Evolutionary conservation across 2,888 invertebrate species (phyloP).

Genomic region (Hyalella azteca): DNA sequence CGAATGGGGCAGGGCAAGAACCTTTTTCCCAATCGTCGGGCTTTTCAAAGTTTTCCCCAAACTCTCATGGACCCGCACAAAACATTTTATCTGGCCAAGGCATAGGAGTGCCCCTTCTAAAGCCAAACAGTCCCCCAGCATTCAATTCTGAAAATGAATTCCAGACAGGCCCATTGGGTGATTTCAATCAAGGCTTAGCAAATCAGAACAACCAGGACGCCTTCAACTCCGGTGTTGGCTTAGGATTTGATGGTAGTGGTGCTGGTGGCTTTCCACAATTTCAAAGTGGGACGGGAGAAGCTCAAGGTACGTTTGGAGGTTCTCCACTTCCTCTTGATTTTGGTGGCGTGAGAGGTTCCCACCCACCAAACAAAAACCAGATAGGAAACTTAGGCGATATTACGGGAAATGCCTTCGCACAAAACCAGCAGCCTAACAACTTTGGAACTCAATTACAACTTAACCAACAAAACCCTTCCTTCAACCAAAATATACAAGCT

Average conservation of each 20-base stretch:
- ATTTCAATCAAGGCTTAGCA: neutral
- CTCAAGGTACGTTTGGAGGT: neutral
- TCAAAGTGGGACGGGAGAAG: neutral
- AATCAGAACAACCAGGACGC: neutral
- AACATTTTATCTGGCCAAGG: neutral
- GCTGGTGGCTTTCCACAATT: neutral
- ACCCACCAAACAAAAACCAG: neutral
- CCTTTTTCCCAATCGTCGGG: neutral
- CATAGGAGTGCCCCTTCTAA: neutral
- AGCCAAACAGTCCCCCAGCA: neutral
- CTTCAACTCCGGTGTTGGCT: neutral
- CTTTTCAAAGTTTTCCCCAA: neutral
- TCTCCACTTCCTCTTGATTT: neutral
- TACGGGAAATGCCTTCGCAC: too few species aligned
- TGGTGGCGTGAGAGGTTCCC: constrained; percentile 1
- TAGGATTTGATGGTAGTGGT: neutral
- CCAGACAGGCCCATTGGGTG: neutral
- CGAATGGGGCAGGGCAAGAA: neutral
- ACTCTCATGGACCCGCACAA: neutral
- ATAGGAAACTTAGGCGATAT: neutral
- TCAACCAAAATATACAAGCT: too few species aligned
- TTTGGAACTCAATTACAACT: neutral
- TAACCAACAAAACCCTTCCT: too few species aligned
- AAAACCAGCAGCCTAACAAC: neutral
- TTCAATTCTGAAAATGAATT: neutral